Evolutionary conservation across 1,140 invertebrate species (phyloP).

Genomic region (Drosophila serrata): DNA sequence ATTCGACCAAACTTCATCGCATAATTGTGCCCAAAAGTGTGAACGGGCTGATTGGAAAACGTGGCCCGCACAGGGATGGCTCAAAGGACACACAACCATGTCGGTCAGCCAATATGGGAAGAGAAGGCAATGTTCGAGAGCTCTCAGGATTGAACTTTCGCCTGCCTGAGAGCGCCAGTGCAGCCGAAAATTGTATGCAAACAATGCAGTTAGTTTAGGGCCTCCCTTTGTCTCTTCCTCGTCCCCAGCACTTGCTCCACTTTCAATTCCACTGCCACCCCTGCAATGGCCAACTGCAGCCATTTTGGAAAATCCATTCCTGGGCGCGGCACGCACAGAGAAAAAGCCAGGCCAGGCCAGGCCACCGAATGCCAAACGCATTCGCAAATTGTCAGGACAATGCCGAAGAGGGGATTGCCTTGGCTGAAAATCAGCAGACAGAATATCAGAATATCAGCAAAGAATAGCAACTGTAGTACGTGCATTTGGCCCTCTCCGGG

Average conservation of each 20-base stretch:
- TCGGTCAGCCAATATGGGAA: conserved; percentile 1
- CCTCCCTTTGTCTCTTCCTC: conserved; percentile 1
- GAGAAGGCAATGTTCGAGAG: conserved; percentile 23
- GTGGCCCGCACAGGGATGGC: conserved; percentile 5
- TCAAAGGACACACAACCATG: conserved; percentile 40
- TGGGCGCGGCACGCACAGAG: conserved; percentile 46
- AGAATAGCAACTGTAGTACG: conserved; percentile 19
- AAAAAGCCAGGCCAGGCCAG: conserved; percentile 25
- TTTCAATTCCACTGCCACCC: conserved; percentile 6
- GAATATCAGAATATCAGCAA: conserved; percentile 13
- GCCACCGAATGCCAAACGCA: conserved; percentile 40
- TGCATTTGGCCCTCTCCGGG: conserved; percentile 18
- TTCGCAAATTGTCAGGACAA: conserved; percentile 51
- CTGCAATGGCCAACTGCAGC: conserved; percentile 6
- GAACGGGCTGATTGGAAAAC: conserved; percentile 27
- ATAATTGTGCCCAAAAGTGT: conserved; percentile 38
- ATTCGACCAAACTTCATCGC: conserved; percentile 33
- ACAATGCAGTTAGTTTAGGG: conserved; percentile 50
- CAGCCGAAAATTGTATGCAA: conserved; percentile 49
- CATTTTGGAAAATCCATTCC: conserved; percentile 40
- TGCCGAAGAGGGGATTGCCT: conserved; percentile 44
- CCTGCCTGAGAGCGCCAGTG: conserved; percentile 6
- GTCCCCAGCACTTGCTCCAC: background rate
- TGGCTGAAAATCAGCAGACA: conserved; percentile 15
- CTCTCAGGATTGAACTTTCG: conserved; percentile 40